Base-by-base conservation (phyloP, 1,140 invertebrate species). In the Diploscapter pachys region DNA sequence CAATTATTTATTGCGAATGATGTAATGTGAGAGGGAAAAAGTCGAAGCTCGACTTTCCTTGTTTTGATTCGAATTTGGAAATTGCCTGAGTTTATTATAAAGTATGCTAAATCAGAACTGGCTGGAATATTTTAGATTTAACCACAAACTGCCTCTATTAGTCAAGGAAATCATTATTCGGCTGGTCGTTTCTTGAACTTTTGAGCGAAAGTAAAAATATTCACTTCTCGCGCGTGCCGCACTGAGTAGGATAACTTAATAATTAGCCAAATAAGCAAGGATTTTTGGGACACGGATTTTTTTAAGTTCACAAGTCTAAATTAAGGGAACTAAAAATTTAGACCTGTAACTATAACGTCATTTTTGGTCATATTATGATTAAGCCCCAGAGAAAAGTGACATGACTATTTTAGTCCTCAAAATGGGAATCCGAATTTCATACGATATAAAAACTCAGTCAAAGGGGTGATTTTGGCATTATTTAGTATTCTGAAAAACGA, bases 401-500 rank as follows among this genome's bases (percentile, higher is more conserved):
- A 59, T 59, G 9, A 1, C 9, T 11, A 11, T 59, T 59, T 59
- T 59, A 11, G 9, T 2, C 9, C 57, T 31, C 9, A 31, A 59
- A 59, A 59, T 59, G 57, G 57, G 9, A 59, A 59, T 11, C 9
- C 9, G 9, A 59, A 59, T 11, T 31, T 8, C 31, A 9, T 9
- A 9, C 63, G 6, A 65, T 50, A 65, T 55, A 48, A 68, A 68
- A 68, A 68, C 9, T n/a, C 8, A 68, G 66, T n/a, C 2, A 68
- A 51, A 52, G 53, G 49, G 8, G 8, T 68, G 5, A 54, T 68
- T 50, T 68, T 8, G 5, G 66, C 57, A 59, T 59, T 59, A 11
- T 59, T 59, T 59, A 80, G 50, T 78, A 53, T 0, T 78, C 72
- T 51, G 51, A 64, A 56, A 65, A 31, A 31, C 31, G 31, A 31